Evolutionary conservation across 2,113 vertebrate genomes (phyloP).

Genomic region (Galbula dea): DNA sequence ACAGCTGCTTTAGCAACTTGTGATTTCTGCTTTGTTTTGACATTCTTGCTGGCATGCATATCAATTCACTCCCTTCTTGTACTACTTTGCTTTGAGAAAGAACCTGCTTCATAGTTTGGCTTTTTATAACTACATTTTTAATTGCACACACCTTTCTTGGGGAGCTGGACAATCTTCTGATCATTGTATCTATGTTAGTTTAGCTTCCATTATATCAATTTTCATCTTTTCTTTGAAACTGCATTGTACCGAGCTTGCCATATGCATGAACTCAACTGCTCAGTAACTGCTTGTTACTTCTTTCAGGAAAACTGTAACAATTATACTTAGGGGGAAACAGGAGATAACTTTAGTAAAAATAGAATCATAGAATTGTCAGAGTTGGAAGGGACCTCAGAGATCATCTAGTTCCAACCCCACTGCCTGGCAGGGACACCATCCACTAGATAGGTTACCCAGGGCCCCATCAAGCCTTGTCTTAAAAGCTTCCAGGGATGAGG

Average conservation of each 20-base stretch:
- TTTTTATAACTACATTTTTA: neutral
- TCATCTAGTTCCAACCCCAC: too few relatives aligned
- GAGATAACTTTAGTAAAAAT: neutral
- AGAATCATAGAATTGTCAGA: too few relatives aligned
- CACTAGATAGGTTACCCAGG: too few relatives aligned
- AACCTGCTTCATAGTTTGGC: neutral
- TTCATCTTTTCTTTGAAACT: neutral
- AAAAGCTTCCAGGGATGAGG: too few relatives aligned
- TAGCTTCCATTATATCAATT: neutral
- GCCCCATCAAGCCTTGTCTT: too few relatives aligned
- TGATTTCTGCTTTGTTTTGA: conserved; percentile 38
- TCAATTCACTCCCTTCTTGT: conserved; percentile 1
- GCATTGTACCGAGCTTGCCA: neutral
- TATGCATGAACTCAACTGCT: neutral
- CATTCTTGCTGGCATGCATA: neutral
- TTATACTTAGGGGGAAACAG: neutral
- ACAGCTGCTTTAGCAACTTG: conserved; percentile 25
- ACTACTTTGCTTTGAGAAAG: neutral
- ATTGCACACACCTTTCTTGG: neutral
- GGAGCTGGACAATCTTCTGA: neutral
- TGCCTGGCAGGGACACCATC: too few relatives aligned
- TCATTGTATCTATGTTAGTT: neutral
- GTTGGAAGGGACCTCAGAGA: too few relatives aligned
- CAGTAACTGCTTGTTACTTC: neutral
- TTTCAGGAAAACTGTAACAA: neutral